A percentile compares a stretch with the other conserved stretches of the same genome.
These are phyloP conservation scores for Phyllopteryx taeniolatus DNA, from an alignment of 2,113 vertebrate genomes.

Conservation along the genomic window DNA sequence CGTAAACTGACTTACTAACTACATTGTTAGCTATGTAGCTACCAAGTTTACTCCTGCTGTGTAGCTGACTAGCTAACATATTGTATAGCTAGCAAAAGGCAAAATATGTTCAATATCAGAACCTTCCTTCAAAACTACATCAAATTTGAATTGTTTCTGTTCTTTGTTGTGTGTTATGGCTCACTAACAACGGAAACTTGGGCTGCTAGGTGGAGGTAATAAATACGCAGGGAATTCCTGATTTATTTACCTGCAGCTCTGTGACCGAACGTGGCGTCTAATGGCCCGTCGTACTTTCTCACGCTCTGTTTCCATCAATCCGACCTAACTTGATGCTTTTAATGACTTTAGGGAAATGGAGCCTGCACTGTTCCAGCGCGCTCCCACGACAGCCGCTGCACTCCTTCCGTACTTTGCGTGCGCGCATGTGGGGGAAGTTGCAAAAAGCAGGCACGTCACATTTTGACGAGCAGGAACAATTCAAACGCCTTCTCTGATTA, in stretches of 20 bases:
- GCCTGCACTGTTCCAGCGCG: slow-evolving; percentile 41
- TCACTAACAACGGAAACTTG: not conserved
- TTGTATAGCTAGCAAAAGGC: no score
- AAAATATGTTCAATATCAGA: not conserved
- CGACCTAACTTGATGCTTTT: slow-evolving; percentile 59
- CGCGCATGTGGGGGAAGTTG: slow-evolving; percentile 9
- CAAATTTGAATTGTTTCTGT: not conserved
- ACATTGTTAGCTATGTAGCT: no score
- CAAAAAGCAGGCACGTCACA: not conserved
- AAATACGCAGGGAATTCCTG: not conserved
- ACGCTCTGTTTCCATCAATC: slow-evolving; percentile 59
- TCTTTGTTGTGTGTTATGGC: not conserved
- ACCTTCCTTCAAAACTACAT: not conserved
- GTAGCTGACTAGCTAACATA: no score
- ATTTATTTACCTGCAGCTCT: not conserved
- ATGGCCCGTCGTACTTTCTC: slow-evolving; percentile 62
- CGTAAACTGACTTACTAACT: no score
- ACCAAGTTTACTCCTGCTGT: no score
- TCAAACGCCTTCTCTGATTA: slow-evolving; percentile 21
- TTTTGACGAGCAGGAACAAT: slow-evolving; percentile 11
- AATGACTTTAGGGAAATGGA: slow-evolving; percentile 57
- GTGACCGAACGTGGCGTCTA: slow-evolving; percentile 6
- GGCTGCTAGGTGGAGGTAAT: not conserved
- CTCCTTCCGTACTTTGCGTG: slow-evolving; percentile 25
- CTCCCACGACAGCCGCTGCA: slow-evolving; percentile 30